Conservation (phyloP, 1,140 invertebrate genomes). For the Drosophila kepulauana region DNA sequence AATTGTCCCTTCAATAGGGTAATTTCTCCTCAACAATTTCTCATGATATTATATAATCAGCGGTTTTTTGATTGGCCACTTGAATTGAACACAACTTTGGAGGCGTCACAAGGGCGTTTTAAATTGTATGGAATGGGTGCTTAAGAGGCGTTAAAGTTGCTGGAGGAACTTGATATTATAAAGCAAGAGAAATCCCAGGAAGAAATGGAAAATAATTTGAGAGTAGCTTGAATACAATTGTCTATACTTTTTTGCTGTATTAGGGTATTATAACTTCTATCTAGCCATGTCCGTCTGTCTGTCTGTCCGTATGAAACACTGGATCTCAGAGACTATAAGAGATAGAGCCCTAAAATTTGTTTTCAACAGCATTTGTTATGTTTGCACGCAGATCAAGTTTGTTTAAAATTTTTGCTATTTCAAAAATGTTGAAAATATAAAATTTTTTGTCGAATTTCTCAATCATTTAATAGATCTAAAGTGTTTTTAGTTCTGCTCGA, state of each 20-base stretch:
- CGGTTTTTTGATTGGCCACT: conserved; percentile 56
- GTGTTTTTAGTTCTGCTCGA: background rate
- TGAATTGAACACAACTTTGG: conserved; percentile 7
- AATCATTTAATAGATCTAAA: background rate
- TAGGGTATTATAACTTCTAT: no score
- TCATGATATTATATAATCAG: conserved; percentile 74
- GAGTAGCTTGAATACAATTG: no score
- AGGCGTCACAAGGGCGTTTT: conserved; percentile 61
- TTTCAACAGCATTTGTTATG: no score
- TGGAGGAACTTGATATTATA: background rate
- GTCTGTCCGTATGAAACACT: no score
- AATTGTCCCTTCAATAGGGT: conserved; percentile 67
- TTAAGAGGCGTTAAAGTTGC: background rate
- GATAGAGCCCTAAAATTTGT: no score
- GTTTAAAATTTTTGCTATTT: background rate
- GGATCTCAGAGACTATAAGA: no score
- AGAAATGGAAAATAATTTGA: background rate
- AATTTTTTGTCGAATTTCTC: no score
- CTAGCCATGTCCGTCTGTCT: no score
- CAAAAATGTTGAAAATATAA: no score
- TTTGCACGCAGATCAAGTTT: no score
- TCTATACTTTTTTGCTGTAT: no score
- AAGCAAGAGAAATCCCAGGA: background rate
- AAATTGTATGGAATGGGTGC: background rate
- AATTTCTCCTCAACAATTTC: conserved; percentile 31